Base-by-base conservation (phyloP, 2,888 invertebrate genomes). In the Lasioglossum zephyrum region DNA sequence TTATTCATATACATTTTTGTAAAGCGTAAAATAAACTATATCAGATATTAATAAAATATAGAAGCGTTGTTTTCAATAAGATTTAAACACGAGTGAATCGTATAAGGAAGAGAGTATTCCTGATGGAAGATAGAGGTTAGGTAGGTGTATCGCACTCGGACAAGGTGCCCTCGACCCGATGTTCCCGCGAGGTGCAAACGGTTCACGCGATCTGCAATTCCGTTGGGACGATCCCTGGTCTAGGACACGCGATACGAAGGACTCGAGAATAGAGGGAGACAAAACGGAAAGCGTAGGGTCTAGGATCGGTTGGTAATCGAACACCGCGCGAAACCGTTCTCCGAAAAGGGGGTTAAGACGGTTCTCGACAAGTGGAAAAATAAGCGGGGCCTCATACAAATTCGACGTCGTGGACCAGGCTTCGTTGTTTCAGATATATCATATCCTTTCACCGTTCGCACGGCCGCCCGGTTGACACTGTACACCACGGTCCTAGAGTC, bases 301-400 rank as follows among this genome's bases (percentile, higher is more conserved):
- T 78, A 73, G 73, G 79, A 85, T 79, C 82, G n/a, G 49, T 22
- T 26, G 79, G 90, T 90, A 92, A 92, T 90, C 88, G 89, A 84
- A 92, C 86, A 88, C 81, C 82, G 84, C 85, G 79, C 89, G 82
- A 88, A 90, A 86, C 77, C 75, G 81, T 74, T 87, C 73, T 49
- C 44, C 31, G 73, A 76, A 73, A 78, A n/a, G 18, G 31, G 11
- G 49, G 11, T 18, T 22, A 1, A 36, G 9, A 22, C 36, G 18
- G 44, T 31, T n/a, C 44, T 18, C 22, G 69, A 36, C 11, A 75
- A 57, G 77, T 16, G 31, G 63, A 73, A 31, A 16, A 16, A 31
- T 18, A 36, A 75, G 0, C 36, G 13, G 13, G 9, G 4, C 2
- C 8, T 8, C 41, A 60, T 70, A 60, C 60, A 60, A 57, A 74